phyloP scores from a whole-genome alignment of 2,797 vertebrate species.

The Macropus fuliginosus region DNA sequence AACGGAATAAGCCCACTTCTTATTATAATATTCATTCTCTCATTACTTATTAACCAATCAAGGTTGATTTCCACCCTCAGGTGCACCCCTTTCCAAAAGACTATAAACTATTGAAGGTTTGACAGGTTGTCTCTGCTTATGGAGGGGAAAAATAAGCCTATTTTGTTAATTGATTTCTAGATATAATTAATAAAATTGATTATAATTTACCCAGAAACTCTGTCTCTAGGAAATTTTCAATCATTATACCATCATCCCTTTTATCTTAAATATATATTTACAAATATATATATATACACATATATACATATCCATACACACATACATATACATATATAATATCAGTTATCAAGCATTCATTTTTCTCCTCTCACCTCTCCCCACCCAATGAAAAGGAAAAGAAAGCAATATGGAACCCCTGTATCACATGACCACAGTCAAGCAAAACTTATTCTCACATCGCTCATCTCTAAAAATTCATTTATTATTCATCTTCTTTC shows the following conservation, averaged over 20 bases:
- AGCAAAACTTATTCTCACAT: background rate
- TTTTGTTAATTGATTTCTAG: background rate
- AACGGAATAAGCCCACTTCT: background rate
- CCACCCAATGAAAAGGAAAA: background rate
- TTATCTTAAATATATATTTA: too few species aligned
- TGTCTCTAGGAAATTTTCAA: background rate
- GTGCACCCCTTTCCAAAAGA: background rate
- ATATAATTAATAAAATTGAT: background rate
- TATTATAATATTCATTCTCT: background rate
- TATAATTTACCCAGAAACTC: background rate
- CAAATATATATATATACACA: too few species aligned
- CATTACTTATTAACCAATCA: too few species aligned
- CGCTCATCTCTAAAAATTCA: background rate
- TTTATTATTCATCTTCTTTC: background rate
- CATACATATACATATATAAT: background rate
- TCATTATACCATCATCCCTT: background rate
- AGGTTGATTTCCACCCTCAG: background rate
- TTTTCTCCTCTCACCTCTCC: background rate
- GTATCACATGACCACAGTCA: background rate
- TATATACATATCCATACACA: too few species aligned
- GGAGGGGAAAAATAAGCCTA: background rate
- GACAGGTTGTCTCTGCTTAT: background rate
- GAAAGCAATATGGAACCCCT: background rate
- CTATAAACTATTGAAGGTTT: background rate
- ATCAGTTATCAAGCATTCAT: background rate